These are phyloP conservation scores for Sepiola atlantica DNA, from an alignment of 2,888 invertebrate genomes.

Conservation along the genomic window DNA sequence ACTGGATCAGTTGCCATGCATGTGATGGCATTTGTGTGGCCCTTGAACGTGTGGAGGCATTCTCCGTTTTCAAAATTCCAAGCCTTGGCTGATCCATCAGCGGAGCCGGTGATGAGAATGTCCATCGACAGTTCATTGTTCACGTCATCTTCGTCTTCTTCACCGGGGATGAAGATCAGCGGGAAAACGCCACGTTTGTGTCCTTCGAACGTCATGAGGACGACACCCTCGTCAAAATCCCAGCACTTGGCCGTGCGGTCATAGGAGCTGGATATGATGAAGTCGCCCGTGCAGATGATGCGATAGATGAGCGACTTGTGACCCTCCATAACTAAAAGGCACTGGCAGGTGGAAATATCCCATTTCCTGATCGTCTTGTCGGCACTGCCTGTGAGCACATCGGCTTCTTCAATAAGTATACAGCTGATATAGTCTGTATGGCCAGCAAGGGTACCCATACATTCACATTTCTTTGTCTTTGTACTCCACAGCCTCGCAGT, in stretches of 20 bases:
- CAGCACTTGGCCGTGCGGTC: constrained; percentile 75
- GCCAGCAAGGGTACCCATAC: constrained; percentile 76
- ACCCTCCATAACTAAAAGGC: constrained; percentile 75
- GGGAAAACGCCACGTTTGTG: constrained; percentile 77
- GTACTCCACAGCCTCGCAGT: constrained; percentile 77
- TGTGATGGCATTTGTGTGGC: constrained; percentile 76
- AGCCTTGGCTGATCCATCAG: constrained; percentile 73
- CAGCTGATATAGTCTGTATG: constrained; percentile 77
- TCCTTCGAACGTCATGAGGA: constrained; percentile 74
- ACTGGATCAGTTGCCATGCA: constrained; percentile 75
- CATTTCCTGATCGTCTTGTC: constrained; percentile 77
- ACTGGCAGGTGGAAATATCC: constrained; percentile 77
- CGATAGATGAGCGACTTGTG: constrained; percentile 76
- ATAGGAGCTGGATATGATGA: constrained; percentile 73
- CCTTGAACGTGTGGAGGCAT: constrained; percentile 72
- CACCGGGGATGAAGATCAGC: constrained; percentile 76
- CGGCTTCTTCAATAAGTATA: constrained; percentile 75
- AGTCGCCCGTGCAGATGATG: constrained; percentile 76
- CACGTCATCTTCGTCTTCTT: constrained; percentile 61
- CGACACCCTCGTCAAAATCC: constrained; percentile 76
- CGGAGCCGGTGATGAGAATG: constrained; percentile 73
- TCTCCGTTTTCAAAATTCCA: constrained; percentile 75
- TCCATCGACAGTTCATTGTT: constrained; percentile 69
- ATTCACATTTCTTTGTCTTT: constrained; percentile 75
- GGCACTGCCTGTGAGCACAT: constrained; percentile 76